Conservation (phyloP, 2,888 invertebrate species). For the Polietes domitor region DNA sequence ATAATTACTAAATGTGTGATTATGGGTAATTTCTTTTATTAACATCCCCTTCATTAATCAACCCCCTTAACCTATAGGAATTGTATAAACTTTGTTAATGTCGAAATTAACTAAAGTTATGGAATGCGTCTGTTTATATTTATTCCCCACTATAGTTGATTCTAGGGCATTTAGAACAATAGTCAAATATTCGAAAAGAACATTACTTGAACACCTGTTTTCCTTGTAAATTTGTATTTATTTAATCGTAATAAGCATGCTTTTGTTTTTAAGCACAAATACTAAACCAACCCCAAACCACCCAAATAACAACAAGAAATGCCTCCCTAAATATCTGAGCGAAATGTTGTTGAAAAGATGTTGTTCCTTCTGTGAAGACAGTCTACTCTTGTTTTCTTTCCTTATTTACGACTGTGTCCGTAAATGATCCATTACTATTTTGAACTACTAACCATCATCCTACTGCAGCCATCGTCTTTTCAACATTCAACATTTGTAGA, state of each 20-base stretch:
- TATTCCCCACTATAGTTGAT: background rate
- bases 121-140: background rate
- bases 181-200: background rate
- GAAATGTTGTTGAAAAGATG: background rate
- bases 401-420: background rate
- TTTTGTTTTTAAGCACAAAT: slow-evolving; percentile 13
- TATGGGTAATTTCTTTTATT: slow-evolving; percentile 16
- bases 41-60: background rate
- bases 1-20: slow-evolving; percentile 45
- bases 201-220: background rate
- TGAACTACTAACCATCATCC: slow-evolving; percentile 9
- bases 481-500: no score
- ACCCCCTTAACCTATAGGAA: background rate
- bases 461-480: background rate
- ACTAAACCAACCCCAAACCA: background rate
- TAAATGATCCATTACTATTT: background rate
- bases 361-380: background rate
- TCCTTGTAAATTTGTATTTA: background rate
- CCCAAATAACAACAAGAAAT: background rate
- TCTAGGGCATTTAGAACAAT: background rate
- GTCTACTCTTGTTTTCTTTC: background rate
- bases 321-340: background rate
- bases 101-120: background rate
- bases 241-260: background rate
- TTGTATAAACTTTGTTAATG: background rate